phyloP scores from a whole-genome alignment of 1,140 invertebrate species.

The Pseudomyrmex cubaensis region DNA sequence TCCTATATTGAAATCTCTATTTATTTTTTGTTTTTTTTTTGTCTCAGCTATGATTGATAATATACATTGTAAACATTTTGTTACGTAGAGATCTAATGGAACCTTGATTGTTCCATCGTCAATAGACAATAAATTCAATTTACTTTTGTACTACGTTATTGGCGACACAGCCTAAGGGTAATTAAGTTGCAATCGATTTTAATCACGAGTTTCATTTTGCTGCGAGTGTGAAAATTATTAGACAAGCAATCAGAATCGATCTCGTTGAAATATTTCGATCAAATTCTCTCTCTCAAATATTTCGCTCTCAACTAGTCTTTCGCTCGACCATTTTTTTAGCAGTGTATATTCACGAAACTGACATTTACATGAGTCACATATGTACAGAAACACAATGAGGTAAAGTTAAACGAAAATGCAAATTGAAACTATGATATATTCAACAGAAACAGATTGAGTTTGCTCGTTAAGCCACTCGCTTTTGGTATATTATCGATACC shows the following conservation, averaged over 20 bases:
- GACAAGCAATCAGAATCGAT: slow-evolving; percentile 12
- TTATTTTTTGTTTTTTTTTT: neutral
- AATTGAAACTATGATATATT: neutral
- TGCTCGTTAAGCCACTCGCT: slow-evolving; percentile 9
- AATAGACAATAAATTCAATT: slow-evolving; percentile 44
- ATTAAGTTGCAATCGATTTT: slow-evolving; percentile 44
- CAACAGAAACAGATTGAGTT: neutral
- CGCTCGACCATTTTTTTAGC: slow-evolving; percentile 2
- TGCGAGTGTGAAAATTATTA: slow-evolving; percentile 37
- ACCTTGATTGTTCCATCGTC: slow-evolving; percentile 16
- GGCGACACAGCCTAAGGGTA: slow-evolving; percentile 16
- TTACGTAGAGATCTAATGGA: neutral
- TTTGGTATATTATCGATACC: slow-evolving; percentile 36
- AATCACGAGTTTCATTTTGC: slow-evolving; percentile 44
- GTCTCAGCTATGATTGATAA: neutral
- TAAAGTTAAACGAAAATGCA: neutral
- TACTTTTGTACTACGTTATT: slow-evolving; percentile 15
- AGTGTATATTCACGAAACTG: slow-evolving; percentile 21
- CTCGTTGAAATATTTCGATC: slow-evolving; percentile 30
- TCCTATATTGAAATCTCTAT: too few species aligned
- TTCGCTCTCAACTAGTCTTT: neutral
- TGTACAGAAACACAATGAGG: neutral
- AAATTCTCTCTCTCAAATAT: slow-evolving; percentile 35
- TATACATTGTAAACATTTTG: neutral
- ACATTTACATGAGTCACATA: neutral